Conservation (phyloP, 2,797 vertebrate genomes). For the Sebastolobus alascanus region DNA sequence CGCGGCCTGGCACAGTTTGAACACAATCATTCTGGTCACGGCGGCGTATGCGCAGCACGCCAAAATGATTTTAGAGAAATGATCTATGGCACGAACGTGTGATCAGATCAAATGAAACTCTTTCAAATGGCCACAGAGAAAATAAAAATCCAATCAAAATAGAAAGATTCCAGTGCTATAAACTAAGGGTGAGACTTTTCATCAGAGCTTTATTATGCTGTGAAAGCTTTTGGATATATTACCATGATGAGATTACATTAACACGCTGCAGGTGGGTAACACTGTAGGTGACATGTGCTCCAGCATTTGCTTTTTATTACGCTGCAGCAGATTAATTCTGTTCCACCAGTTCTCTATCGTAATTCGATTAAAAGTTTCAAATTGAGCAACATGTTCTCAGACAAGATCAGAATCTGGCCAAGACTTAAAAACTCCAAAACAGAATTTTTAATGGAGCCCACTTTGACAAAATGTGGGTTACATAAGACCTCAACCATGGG, state of each 20-base stretch:
- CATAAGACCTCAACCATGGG: slow-evolving; percentile 64
- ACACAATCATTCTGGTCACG: slow-evolving; percentile 37
- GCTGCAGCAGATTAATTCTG: slow-evolving; percentile 18
- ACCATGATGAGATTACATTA: slow-evolving; percentile 34
- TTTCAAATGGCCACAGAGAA: slow-evolving; percentile 12
- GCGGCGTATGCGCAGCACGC: slow-evolving; percentile 17
- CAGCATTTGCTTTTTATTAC: slow-evolving; percentile 44
- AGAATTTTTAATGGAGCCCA: slow-evolving; percentile 22
- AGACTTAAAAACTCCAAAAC: slow-evolving; percentile 22
- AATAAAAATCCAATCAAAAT: slow-evolving; percentile 11
- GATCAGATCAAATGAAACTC: slow-evolving; percentile 5
- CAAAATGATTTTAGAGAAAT: slow-evolving; percentile 33
- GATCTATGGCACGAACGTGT: slow-evolving; percentile 5
- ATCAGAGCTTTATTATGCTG: not conserved
- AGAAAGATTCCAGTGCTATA: not conserved
- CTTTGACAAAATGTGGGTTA: slow-evolving; percentile 52
- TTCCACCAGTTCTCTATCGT: slow-evolving; percentile 16
- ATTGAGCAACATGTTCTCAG: slow-evolving; percentile 40
- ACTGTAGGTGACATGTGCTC: slow-evolving; percentile 19
- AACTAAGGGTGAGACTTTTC: slow-evolving; percentile 9
- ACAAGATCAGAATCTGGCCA: slow-evolving; percentile 38
- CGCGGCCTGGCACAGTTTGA: slow-evolving; percentile 38
- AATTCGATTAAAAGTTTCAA: slow-evolving; percentile 49
- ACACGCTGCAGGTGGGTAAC: slow-evolving; percentile 41
- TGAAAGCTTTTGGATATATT: slow-evolving; percentile 24